A percentile compares a stretch with the other conserved stretches of the same genome.
phyloP scores from a whole-genome alignment of 2,888 invertebrate genomes.

The Volucella zonaria region DNA sequence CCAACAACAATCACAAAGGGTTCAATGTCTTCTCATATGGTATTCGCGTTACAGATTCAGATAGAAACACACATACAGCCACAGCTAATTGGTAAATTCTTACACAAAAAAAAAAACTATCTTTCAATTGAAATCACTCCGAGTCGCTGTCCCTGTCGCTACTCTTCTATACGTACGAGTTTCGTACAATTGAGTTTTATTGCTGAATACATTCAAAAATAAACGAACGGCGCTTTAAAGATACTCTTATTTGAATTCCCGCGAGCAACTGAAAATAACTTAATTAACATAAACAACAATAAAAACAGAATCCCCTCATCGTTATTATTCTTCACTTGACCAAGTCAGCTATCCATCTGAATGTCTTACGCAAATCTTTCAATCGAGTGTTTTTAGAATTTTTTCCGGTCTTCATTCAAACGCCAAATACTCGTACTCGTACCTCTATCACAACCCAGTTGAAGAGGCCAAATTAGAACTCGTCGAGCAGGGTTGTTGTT shows the following conservation, averaged over 20 bases:
- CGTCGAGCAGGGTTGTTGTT: conserved; percentile 2
- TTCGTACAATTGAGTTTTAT: conserved; percentile 37
- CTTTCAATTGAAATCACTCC: conserved; percentile 18
- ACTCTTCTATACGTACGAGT: background rate
- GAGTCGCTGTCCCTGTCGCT: background rate
- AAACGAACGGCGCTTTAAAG: conserved; percentile 23
- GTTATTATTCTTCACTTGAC: conserved; percentile 33
- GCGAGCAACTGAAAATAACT: conserved; percentile 26
- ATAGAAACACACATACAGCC: background rate
- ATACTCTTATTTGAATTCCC: background rate
- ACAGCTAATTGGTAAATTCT: conserved; percentile 12
- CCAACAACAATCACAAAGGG: background rate
- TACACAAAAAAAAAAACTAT: background rate
- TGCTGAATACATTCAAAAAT: background rate
- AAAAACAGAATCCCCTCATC: background rate
- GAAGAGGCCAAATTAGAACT: background rate
- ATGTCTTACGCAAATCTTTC: conserved; percentile 17
- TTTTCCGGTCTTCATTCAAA: background rate
- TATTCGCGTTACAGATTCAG: conserved; percentile 5
- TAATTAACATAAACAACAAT: conserved; percentile 46
- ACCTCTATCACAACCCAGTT: background rate
- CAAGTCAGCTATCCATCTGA: conserved; percentile 1
- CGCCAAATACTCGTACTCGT: no score
- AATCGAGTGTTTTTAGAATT: conserved; percentile 1
- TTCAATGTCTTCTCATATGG: conserved; percentile 22